These are phyloP conservation scores for Ctenopoma multispine DNA, from an alignment of 2,797 vertebrate genomes.

Conservation along the genomic window DNA sequence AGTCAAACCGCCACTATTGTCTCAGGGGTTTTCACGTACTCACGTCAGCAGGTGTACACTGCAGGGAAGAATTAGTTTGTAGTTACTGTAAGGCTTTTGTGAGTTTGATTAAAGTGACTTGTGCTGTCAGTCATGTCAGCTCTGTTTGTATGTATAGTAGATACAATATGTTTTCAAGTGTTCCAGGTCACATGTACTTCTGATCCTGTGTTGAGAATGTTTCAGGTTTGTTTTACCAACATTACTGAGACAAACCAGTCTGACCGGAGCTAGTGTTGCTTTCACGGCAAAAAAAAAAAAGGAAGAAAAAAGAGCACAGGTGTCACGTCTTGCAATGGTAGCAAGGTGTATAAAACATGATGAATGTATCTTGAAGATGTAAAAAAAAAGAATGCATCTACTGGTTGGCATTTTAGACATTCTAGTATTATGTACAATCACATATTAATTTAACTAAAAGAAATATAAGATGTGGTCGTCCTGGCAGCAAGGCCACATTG, in stretches of 20 bases:
- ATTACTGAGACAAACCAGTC: constrained; percentile 65
- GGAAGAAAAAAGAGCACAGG: constrained; percentile 11
- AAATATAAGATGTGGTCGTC: too few relatives aligned
- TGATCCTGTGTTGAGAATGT: constrained; percentile 18
- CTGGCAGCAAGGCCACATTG: too few relatives aligned
- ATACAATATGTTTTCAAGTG: background rate
- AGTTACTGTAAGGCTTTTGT: constrained; percentile 15
- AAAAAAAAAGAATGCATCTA: too few relatives aligned
- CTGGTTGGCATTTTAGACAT: too few relatives aligned
- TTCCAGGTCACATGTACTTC: background rate
- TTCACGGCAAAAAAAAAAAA: background rate
- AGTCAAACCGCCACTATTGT: constrained; percentile 29
- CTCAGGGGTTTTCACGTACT: background rate
- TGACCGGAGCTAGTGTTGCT: constrained; percentile 39
- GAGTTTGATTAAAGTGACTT: background rate
- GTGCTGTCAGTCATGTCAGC: background rate
- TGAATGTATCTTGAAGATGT: background rate
- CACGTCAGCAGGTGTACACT: constrained; percentile 3
- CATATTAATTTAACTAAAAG: too few relatives aligned
- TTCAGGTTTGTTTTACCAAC: constrained; percentile 49
- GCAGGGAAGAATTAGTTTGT: background rate
- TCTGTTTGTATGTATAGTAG: background rate
- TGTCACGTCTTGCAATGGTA: background rate
- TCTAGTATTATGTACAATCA: too few relatives aligned
- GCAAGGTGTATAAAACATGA: background rate